Evolutionary conservation across 23 tunicate genomes (phyloP).

Genomic region (Oikopleura albicans): DNA sequence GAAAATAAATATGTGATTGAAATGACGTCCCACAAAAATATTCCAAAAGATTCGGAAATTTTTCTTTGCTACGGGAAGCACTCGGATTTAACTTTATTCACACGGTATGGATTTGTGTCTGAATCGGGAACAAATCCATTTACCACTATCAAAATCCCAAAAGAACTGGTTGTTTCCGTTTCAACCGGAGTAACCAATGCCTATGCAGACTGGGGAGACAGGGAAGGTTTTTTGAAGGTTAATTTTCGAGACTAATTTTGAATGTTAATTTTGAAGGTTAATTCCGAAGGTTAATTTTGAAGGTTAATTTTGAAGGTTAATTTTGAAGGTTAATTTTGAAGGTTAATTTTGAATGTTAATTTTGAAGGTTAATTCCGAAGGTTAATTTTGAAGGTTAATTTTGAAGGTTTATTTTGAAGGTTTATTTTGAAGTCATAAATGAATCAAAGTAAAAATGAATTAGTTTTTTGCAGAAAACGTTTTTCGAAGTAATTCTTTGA

Average conservation of each 20-base stretch:
- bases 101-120: not conserved
- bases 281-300: too few species aligned
- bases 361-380: too few species aligned
- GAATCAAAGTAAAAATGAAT: too few species aligned
- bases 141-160: not conserved
- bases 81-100: not conserved
- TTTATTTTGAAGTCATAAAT: too few species aligned
- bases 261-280: too few species aligned
- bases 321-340: too few species aligned
- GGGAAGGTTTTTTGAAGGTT: not conserved
- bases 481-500: too few species aligned
- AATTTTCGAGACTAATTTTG: not conserved
- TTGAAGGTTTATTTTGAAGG: too few species aligned
- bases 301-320: too few species aligned
- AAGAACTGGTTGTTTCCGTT: not conserved
- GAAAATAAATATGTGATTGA: not conserved
- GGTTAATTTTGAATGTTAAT: too few species aligned
- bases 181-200: not conserved
- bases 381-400: too few species aligned
- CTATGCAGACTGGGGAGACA: not conserved
- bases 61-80: not conserved
- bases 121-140: not conserved
- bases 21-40: not conserved
- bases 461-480: too few species aligned
- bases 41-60: not conserved